Percentiles rank a stretch among this genome's conserved stretches.
These are phyloP conservation scores for Ariolimax columbianus DNA, from an alignment of 2,888 invertebrate genomes.

Conservation along the genomic window DNA sequence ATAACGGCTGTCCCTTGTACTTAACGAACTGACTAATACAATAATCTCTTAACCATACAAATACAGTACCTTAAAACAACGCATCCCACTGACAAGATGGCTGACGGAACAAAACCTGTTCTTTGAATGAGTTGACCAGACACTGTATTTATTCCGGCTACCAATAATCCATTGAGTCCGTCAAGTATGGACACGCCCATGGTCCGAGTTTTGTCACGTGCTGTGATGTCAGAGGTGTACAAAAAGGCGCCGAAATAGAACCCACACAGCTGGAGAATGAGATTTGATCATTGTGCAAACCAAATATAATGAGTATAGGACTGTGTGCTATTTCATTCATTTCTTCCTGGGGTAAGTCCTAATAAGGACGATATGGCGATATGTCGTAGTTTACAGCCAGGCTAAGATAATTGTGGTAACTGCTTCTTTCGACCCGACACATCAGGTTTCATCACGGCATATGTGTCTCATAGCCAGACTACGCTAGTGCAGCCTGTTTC, in stretches of 20 bases:
- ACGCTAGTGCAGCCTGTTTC: too few relatives aligned
- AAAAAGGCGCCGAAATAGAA: slow-evolving; percentile 47
- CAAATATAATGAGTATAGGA: too few relatives aligned
- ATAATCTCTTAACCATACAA: neutral
- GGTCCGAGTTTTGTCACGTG: slow-evolving; percentile 47
- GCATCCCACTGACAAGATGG: slow-evolving; percentile 29
- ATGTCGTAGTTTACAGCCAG: too few relatives aligned
- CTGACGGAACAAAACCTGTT: slow-evolving; percentile 48
- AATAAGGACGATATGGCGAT: too few relatives aligned
- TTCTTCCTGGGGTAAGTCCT: too few relatives aligned
- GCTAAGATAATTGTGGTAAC: too few relatives aligned
- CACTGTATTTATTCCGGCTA: slow-evolving; percentile 35
- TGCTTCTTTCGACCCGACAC: too few relatives aligned
- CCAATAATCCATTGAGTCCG: slow-evolving; percentile 40
- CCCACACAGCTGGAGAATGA: slow-evolving; percentile 27
- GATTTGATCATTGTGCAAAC: neutral
- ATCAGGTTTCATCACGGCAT: too few relatives aligned
- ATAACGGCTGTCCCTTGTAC: too few relatives aligned
- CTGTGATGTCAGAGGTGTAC: slow-evolving; percentile 54
- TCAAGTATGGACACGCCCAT: slow-evolving; percentile 52
- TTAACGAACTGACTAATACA: too few relatives aligned
- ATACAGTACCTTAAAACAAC: slow-evolving; percentile 9
- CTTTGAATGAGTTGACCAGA: slow-evolving; percentile 53
- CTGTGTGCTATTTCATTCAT: too few relatives aligned
- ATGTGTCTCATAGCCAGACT: too few relatives aligned